Evolutionary conservation across 2,113 vertebrate genomes (phyloP).

Genomic region (Erythrolamprus reginae): DNA sequence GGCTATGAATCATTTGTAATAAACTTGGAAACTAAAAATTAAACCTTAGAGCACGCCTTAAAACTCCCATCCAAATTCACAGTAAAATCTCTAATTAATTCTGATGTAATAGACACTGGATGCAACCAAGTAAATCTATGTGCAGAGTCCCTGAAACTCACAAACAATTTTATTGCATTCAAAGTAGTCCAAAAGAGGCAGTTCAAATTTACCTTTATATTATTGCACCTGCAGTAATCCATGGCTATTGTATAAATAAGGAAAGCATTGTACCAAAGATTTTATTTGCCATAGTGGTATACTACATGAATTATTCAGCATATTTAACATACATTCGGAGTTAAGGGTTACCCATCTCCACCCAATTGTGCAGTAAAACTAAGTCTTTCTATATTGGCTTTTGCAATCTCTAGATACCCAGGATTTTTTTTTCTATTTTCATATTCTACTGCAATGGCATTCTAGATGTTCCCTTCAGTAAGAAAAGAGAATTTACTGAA

Average conservation of each 20-base stretch:
- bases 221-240: not conserved
- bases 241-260: not conserved
- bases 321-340: not conserved
- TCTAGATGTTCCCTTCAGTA: not conserved
- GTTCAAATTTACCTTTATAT: not conserved
- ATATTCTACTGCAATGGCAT: not conserved
- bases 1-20: not conserved
- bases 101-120: not conserved
- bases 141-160: not conserved
- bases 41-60: not conserved
- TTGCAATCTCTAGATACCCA: not conserved
- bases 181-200: not conserved
- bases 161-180: not conserved
- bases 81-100: not conserved
- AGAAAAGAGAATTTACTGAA: not conserved
- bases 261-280: not conserved
- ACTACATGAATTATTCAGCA: not conserved
- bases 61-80: not conserved
- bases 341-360: not conserved
- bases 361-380: not conserved
- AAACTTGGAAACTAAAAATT: not conserved
- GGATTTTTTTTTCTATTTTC: not conserved
- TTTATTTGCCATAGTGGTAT: not conserved
- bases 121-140: not conserved
- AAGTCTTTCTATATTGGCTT: not conserved